Evolutionary conservation across 2,888 invertebrate genomes (phyloP).

Genomic region (Acheta domesticus): DNA sequence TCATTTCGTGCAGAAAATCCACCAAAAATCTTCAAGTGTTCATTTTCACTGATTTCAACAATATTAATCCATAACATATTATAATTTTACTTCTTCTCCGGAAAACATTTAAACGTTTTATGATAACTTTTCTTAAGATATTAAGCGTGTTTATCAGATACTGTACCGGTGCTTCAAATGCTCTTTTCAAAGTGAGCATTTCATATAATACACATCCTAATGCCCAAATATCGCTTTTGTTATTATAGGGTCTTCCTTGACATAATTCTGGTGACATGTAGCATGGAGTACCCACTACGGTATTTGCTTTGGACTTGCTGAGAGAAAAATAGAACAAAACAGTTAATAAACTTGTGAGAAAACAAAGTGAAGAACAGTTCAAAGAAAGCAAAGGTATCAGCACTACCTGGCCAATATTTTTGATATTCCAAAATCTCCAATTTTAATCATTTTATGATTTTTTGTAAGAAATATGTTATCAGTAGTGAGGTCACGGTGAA

Average conservation of each 20-base stretch:
- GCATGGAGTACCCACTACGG: conserved; percentile 74
- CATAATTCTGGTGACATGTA: conserved; percentile 84
- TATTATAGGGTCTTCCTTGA: conserved; percentile 69
- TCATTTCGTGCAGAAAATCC: too few species aligned
- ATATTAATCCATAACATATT: too few species aligned
- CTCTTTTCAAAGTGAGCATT: conserved; percentile 68
- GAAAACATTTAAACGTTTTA: too few species aligned
- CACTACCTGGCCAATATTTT: conserved; percentile 64
- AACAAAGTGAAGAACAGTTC: too few species aligned
- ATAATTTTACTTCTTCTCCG: too few species aligned
- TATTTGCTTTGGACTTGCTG: conserved; percentile 58
- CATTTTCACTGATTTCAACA: too few species aligned
- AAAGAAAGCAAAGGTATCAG: background rate
- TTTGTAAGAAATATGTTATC: conserved; percentile 77
- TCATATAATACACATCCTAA: conserved; percentile 81
- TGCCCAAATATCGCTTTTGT: conserved; percentile 83
- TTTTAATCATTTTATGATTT: conserved; percentile 66
- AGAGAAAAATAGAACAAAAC: conserved; percentile 40
- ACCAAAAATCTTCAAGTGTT: too few species aligned
- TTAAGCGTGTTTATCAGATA: conserved; percentile 29
- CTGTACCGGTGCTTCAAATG: conserved; percentile 68
- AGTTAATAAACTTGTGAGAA: background rate
- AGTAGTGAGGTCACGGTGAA: conserved; percentile 81
- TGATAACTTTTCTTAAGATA: background rate
- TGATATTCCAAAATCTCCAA: conserved; percentile 83